A percentile compares a stretch with the other conserved stretches of the same genome.
These are phyloP conservation scores for Leptodactylus fallax DNA, from an alignment of 2,797 vertebrate species.

Conservation along the genomic window DNA sequence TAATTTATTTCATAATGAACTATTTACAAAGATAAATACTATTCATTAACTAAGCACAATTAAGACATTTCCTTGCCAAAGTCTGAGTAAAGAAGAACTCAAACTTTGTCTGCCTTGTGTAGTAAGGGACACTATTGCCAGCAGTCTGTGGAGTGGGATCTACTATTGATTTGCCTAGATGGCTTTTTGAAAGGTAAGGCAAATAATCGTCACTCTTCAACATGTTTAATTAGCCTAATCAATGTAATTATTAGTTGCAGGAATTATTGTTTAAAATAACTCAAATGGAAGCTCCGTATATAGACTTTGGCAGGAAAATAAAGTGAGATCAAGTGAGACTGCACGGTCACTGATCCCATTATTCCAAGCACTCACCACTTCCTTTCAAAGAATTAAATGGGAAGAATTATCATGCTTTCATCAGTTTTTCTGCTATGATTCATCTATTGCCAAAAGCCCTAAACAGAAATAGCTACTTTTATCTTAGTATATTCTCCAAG, in stretches of 20 bases:
- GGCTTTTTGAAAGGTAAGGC: slow-evolving; percentile 9
- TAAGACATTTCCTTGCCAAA: neutral
- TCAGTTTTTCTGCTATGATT: slow-evolving; percentile 35
- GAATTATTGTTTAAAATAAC: slow-evolving; percentile 23
- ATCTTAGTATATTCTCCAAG: slow-evolving; percentile 12
- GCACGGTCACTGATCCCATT: slow-evolving; percentile 39
- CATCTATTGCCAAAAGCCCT: slow-evolving; percentile 50
- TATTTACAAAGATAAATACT: neutral
- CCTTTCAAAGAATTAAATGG: slow-evolving; percentile 41
- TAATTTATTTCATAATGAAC: neutral
- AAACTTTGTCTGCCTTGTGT: neutral
- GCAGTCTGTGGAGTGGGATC: neutral
- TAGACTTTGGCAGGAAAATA: slow-evolving; percentile 22
- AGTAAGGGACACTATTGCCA: neutral
- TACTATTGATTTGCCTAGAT: neutral
- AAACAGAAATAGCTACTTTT: slow-evolving; percentile 44
- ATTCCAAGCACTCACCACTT: slow-evolving; percentile 42
- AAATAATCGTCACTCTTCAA: slow-evolving; percentile 1
- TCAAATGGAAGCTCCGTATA: slow-evolving; percentile 15
- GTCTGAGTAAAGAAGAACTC: neutral
- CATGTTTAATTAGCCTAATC: slow-evolving; percentile 35
- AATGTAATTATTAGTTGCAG: slow-evolving; percentile 33
- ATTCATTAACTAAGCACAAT: neutral
- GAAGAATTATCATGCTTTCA: slow-evolving; percentile 49
- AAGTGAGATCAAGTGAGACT: slow-evolving; percentile 28